A percentile compares a stretch with the other conserved stretches of the same genome.
Evolutionary conservation across 2,888 invertebrate species (phyloP).

Genomic region (Metacarcinus magister): DNA sequence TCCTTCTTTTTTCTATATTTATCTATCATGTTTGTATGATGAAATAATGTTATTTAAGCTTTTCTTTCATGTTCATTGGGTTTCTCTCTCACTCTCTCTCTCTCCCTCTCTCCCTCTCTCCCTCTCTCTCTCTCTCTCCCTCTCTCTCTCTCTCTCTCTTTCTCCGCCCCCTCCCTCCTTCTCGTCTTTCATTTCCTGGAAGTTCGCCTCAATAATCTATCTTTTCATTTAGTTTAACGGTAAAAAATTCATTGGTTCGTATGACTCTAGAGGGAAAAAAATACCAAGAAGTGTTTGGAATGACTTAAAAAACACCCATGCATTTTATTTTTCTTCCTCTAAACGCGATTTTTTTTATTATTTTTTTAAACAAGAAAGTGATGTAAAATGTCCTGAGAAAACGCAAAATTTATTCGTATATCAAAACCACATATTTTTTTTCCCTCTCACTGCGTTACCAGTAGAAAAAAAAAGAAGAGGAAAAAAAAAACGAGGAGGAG

Average conservation of each 20-base stretch:
- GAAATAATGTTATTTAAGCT: too few species aligned
- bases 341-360: neutral
- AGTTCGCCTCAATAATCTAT: neutral
- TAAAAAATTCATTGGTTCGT: neutral
- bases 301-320: neutral
- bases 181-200: neutral
- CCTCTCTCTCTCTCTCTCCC: neutral
- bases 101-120: neutral
- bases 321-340: neutral
- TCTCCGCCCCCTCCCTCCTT: neutral
- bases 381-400: neutral
- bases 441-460: neutral
- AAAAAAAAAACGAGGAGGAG: neutral
- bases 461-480: neutral
- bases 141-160: slow-evolving; percentile 12
- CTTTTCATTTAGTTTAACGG: neutral
- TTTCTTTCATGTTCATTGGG: neutral
- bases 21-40: neutral
- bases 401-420: neutral
- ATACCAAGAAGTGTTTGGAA: neutral
- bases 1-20: neutral
- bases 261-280: neutral
- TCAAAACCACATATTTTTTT: too few species aligned
- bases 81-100: neutral
- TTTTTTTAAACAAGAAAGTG: neutral